phyloP scores from a whole-genome alignment of 1,140 invertebrate species.

The Phortica variegata region DNA sequence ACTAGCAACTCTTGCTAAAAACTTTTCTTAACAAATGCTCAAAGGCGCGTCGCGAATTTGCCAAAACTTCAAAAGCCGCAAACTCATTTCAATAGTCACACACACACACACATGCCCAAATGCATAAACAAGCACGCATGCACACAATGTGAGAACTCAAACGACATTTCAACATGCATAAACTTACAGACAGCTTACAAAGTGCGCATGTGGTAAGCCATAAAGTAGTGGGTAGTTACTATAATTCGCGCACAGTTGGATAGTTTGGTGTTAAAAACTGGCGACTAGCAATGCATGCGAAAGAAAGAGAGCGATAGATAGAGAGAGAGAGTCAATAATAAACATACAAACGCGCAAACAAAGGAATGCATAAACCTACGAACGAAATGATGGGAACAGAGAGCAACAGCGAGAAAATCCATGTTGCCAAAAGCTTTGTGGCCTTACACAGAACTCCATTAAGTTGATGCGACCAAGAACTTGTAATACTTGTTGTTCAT shows the following conservation, averaged over 20 bases:
- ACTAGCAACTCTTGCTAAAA: too few species aligned
- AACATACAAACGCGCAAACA: too few species aligned
- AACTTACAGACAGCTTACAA: conserved; percentile 48
- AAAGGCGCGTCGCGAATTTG: too few species aligned
- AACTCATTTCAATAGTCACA: conserved; percentile 2
- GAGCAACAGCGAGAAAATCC: conserved; percentile 26
- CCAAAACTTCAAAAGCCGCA: conserved; percentile 1
- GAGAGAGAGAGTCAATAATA: too few species aligned
- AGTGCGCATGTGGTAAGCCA: conserved; percentile 52
- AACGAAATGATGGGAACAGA: too few species aligned
- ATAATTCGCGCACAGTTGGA: conserved; percentile 13
- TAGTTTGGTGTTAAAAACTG: too few species aligned
- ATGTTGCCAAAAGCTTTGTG: conserved; percentile 25
- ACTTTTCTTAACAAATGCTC: too few species aligned
- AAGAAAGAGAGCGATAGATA: too few species aligned
- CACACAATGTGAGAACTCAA: conserved; percentile 11
- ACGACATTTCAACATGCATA: conserved; percentile 38
- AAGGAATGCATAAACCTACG: too few species aligned
- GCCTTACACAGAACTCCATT: conserved; percentile 43
- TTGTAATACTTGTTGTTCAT: conserved; percentile 27
- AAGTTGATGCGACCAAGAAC: conserved; percentile 42
- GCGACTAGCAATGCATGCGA: too few species aligned
- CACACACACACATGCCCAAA: conserved; percentile 10
- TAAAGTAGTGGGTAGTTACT: conserved; percentile 34
- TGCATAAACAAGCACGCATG: neutral